phyloP scores from a whole-genome alignment of 2,113 vertebrate species.

The Ceratotherium simum region DNA sequence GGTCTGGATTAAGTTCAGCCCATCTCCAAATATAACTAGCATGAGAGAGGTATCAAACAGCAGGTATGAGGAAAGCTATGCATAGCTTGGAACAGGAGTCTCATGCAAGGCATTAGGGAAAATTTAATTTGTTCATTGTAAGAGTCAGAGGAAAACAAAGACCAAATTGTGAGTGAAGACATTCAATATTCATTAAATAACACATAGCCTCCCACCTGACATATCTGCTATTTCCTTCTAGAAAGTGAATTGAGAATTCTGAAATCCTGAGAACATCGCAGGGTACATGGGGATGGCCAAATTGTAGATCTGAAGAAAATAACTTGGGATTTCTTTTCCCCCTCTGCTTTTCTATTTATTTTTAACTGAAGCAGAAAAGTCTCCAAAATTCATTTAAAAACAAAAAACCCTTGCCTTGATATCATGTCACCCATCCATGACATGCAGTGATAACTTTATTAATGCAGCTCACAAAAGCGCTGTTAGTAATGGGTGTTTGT shows the following conservation, averaged over 20 bases:
- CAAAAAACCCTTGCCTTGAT: not conserved
- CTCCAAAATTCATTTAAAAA: not conserved
- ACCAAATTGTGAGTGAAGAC: slow-evolving; percentile 78
- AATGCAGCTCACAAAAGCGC: slow-evolving; percentile 4
- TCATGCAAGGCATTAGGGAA: slow-evolving; percentile 85
- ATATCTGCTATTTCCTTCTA: not conserved
- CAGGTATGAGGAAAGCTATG: slow-evolving; percentile 76
- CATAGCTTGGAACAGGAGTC: slow-evolving; percentile 78
- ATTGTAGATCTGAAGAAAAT: not conserved
- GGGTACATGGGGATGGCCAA: not conserved
- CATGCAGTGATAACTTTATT: not conserved
- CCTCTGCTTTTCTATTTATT: not conserved
- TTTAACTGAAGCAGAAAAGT: slow-evolving; percentile 5
- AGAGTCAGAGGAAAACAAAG: slow-evolving; percentile 82
- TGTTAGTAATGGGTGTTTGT: slow-evolving; percentile 17
- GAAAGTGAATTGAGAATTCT: not conserved
- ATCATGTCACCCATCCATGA: not conserved
- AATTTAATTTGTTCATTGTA: slow-evolving; percentile 74
- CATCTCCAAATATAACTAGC: slow-evolving; percentile 69
- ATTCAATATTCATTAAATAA: slow-evolving; percentile 64
- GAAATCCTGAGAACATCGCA: not conserved
- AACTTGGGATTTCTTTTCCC: not conserved
- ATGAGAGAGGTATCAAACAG: slow-evolving; percentile 59
- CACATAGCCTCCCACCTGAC: not conserved
- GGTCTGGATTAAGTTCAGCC: slow-evolving; percentile 71